Evolutionary conservation across 2,113 vertebrate species (phyloP), one percentile per base, ranked within the genome.

Genomic region (Oncorhynchus gorbuscha): DNA sequence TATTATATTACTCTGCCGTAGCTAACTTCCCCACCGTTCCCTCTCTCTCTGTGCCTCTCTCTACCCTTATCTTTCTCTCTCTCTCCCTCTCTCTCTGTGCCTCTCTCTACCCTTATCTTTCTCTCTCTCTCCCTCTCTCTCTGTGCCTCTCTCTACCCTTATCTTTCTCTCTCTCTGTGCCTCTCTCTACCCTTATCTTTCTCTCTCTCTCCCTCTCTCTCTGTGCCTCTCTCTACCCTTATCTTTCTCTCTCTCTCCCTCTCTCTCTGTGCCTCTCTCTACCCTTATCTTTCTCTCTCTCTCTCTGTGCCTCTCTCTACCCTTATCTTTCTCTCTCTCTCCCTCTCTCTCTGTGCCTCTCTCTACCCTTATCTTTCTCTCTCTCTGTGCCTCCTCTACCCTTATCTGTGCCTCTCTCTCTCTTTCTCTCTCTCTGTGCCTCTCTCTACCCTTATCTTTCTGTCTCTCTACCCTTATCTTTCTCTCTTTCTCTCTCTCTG

Each of bases 1-100:
- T 16, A 18, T 30, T 73, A 66, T 83, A 77, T 84, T 88, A 76
- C 85, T 87, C 84, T 87, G 62, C 73, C 68, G 76, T 79, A 73
- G 78, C 80, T 91, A 83, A 90, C 45, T 75, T 65, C 45, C 24
- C 35, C 7, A 68, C 39, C 49, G 2, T 68, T 68, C 83, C 75
- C 2, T 86, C 78, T 72, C 69, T 28, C 26, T 28, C 26, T 28
- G 26, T 28, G 26, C 2, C 26, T 28, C 26, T 28, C 26, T 28
- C 26, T 28, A 28, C 26, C 26, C 26, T 28, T 28, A 28, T 28
- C 26, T 28, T 28, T 28, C 26, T 28, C 26, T 28, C 26, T 28
- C 26, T 28, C 26, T 24, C 24, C 26, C 26, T 28, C 28, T 28
- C n/a, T n/a, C n/a, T n/a, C n/a, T n/a, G n/a, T n/a, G n/a, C n/a